phyloP scores from a whole-genome alignment of 2,888 invertebrate genomes.

The Leptopilina drosophilae region DNA sequence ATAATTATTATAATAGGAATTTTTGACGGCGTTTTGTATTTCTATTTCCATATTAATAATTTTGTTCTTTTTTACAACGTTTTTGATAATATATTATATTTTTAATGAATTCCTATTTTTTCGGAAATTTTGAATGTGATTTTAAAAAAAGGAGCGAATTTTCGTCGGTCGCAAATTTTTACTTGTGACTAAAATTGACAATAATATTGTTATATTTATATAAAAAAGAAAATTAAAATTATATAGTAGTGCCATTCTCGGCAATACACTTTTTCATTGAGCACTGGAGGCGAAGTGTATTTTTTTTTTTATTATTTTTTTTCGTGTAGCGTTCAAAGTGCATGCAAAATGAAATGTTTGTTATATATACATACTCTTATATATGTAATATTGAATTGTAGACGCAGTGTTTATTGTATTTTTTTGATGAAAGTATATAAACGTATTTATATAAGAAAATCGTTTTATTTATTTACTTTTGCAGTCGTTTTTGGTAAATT shows the following conservation, averaged over 20 bases:
- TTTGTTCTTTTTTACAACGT: background rate
- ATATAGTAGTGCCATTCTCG: slow-evolving; percentile 37
- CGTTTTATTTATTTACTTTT: background rate
- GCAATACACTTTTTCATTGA: slow-evolving; percentile 24
- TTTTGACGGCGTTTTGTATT: slow-evolving; percentile 1
- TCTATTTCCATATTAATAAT: slow-evolving; percentile 13
- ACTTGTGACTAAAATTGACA: background rate
- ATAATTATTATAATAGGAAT: background rate
- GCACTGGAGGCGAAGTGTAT: background rate
- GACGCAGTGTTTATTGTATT: slow-evolving; percentile 33
- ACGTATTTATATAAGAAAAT: slow-evolving; percentile 23
- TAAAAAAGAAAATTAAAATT: slow-evolving; percentile 16
- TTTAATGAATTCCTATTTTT: background rate
- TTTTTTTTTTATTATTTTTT: background rate
- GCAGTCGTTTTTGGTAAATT: too few relatives aligned
- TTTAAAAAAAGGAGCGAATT: slow-evolving; percentile 15
- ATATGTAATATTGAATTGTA: slow-evolving; percentile 35
- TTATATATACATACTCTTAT: slow-evolving; percentile 16
- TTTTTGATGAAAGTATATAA: slow-evolving; percentile 16
- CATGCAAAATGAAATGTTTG: slow-evolving; percentile 25
- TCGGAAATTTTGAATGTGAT: slow-evolving; percentile 18
- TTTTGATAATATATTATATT: background rate
- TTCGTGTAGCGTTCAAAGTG: background rate
- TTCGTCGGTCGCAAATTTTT: slow-evolving; percentile 1
- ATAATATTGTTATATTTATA: slow-evolving; percentile 13